Percentiles rank a stretch among this genome's conserved stretches.
These are phyloP conservation scores for Alexandromys oeconomus DNA, from an alignment of 2,797 vertebrate genomes.

Conservation along the genomic window DNA sequence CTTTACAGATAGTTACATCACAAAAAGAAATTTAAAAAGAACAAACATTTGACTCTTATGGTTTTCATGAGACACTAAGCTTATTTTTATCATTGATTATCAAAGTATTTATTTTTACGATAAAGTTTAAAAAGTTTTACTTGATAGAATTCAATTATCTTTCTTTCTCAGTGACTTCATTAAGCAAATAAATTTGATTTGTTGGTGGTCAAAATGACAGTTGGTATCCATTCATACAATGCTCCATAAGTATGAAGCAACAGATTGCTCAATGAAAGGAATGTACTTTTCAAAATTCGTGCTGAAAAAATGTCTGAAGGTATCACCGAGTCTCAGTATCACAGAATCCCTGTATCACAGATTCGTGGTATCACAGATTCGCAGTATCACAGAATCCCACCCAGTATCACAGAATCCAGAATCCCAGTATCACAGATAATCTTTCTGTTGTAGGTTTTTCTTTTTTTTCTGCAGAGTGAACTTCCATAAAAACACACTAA, in stretches of 20 bases:
- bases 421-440: background rate
- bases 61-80: background rate
- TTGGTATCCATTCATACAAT: background rate
- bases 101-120: slow-evolving; percentile 27
- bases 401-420: background rate
- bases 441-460: background rate
- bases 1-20: slow-evolving; percentile 16
- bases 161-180: background rate
- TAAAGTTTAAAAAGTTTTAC: background rate
- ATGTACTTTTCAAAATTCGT: background rate
- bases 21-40: slow-evolving; percentile 11
- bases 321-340: too few relatives aligned
- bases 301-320: background rate
- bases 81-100: slow-evolving; percentile 35
- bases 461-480: background rate
- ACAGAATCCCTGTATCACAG: too few relatives aligned
- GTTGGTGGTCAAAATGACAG: slow-evolving; percentile 8
- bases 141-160: background rate
- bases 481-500: background rate
- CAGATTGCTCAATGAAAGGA: background rate
- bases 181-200: slow-evolving; percentile 56
- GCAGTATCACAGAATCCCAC: too few relatives aligned
- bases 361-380: too few relatives aligned
- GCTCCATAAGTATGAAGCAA: background rate
- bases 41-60: background rate